Percentiles rank a stretch among this genome's conserved stretches.
These are phyloP conservation scores for Prinia subflava DNA, from an alignment of 2,113 vertebrate species.

Conservation along the genomic window DNA sequence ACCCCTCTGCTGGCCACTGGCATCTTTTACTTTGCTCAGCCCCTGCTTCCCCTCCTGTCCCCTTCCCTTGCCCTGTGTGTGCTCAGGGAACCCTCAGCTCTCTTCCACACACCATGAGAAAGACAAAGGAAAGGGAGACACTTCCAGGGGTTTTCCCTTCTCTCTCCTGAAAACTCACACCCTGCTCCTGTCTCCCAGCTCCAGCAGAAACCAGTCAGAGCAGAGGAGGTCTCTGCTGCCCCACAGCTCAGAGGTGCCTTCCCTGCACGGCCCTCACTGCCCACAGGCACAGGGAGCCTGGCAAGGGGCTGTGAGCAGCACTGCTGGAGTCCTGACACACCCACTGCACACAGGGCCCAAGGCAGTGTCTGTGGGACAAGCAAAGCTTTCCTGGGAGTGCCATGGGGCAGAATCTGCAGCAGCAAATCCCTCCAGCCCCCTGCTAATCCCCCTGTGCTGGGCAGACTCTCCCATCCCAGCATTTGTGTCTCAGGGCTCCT, in stretches of 20 bases:
- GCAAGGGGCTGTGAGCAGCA: not conserved
- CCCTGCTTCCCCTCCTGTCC: not conserved
- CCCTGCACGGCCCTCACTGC: not conserved
- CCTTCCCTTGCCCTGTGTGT: not conserved
- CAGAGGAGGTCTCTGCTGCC: not conserved
- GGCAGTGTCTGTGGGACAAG: not conserved
- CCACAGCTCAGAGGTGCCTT: not conserved
- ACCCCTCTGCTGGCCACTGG: not conserved
- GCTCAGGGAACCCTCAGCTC: not conserved
- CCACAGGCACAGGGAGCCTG: not conserved
- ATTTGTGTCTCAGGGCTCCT: not conserved
- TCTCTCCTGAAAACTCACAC: not conserved
- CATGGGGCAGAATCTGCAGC: not conserved
- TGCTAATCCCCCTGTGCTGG: not conserved
- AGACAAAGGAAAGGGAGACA: not conserved
- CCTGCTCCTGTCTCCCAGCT: not conserved
- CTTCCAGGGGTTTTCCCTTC: not conserved
- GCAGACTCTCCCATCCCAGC: not conserved
- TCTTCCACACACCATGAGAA: rapidly evolving
- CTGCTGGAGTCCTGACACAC: not conserved
- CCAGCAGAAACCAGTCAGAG: not conserved
- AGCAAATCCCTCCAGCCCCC: not conserved
- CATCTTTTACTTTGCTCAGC: not conserved
- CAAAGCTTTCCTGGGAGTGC: not conserved
- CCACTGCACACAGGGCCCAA: not conserved